Base-by-base conservation (phyloP, 2,113 vertebrate species). In the Hyla sarda region DNA sequence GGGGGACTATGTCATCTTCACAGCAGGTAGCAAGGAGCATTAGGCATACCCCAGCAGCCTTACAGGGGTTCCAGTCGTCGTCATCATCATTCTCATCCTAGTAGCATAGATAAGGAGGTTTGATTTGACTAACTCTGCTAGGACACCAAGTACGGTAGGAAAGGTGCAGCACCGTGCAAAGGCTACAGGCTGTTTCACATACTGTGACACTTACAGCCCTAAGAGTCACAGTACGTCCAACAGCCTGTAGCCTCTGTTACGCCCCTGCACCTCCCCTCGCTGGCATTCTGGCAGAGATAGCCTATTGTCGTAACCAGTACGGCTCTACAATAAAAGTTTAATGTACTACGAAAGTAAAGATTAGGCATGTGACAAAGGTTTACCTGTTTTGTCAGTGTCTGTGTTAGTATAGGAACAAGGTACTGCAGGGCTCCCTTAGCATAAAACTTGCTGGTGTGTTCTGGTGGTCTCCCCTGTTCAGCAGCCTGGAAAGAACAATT, bases 361-460 rank as follows among this genome's bases (percentile, higher is more conserved):
- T n/a, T n/a, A n/a, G n/a, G n/a, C n/a, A n/a, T n/a, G n/a, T n/a
- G n/a, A n/a, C n/a, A n/a, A n/a, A n/a, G n/a, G n/a, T n/a, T n/a
- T n/a, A 99, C 98, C 97, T 99, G 98, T 81, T 99, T 99, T 54
- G 96, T 98, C 91, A 99, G 93, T 0, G 98, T 99, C 90, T 98
- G 98, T 2, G 97, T 99, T 3, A 99, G 94, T 85, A 99, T 99
- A 0, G 98, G 98, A 75, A 99, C 97, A 92, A 99, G 92, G 90
- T 99, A 99, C 90, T 99, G 98, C 23, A 99, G 92, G 0, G 98
- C 98, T 88, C 98, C 98, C 92, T 99, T 99, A 28, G 98, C 98
- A 21, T 99, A 99, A 89, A 99, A 99, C 62, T 99, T 99, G 92
- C 98, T 99, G 54, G 98, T 99, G 92, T 99, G 98, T 95, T 99